Evolutionary conservation across 2,888 invertebrate species (phyloP).

Genomic region (Pasiphila rectangulata): DNA sequence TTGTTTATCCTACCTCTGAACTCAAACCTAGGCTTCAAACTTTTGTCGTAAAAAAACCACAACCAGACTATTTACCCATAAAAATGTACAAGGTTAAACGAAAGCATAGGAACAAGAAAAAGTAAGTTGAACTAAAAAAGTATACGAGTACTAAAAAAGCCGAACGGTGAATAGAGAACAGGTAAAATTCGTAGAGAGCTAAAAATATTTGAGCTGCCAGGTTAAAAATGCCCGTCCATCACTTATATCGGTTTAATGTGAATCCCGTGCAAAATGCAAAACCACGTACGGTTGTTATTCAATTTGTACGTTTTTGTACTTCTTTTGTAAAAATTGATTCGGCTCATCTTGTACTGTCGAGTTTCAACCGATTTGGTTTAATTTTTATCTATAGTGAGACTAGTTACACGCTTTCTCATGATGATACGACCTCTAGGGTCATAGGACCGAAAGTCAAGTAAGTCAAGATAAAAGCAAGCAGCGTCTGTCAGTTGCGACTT

Average conservation of each 20-base stretch:
- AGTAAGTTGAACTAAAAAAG: conserved; percentile 2
- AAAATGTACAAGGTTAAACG: conserved; percentile 17
- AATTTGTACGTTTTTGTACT: background rate
- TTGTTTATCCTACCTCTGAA: conserved; percentile 10
- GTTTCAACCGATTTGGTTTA: no score
- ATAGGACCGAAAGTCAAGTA: no score
- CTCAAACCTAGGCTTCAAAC: conserved; percentile 18
- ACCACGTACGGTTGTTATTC: conserved; percentile 3
- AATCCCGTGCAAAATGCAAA: conserved; percentile 1
- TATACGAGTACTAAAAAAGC: no score
- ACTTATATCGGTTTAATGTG: conserved; percentile 2
- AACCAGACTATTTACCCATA: conserved; percentile 12
- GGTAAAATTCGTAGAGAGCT: background rate
- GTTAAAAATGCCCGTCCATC: conserved; percentile 8
- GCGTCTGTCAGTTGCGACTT: no score
- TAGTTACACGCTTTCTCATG: no score
- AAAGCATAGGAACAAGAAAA: conserved; percentile 10
- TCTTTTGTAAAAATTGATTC: background rate
- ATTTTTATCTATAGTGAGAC: no score
- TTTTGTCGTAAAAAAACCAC: conserved; percentile 22
- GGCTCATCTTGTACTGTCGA: no score
- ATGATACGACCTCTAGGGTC: no score
- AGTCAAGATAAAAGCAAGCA: no score
- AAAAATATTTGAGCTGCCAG: conserved; percentile 7
- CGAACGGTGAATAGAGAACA: no score